Evolutionary conservation across 1,140 invertebrate species (phyloP), one percentile per base, ranked within the genome.

Genomic region (Ganaspis sp.): DNA sequence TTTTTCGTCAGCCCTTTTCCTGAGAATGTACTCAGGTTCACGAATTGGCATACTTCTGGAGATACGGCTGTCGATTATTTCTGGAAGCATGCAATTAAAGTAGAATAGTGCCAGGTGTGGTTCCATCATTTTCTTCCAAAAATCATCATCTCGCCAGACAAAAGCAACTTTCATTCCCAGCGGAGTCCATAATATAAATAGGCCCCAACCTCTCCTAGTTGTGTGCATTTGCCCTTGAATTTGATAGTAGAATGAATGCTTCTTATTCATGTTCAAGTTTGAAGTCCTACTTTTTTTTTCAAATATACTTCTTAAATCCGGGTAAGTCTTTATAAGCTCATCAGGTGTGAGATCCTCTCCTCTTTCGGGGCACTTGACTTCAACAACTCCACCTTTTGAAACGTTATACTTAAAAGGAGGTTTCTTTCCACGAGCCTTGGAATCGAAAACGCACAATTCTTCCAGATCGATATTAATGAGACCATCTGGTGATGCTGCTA

Each of bases 401-500:
- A 54, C 53, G 8, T 1, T 40, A 12, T 40, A 40, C 9, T 1
- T 19, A 11, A 21, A 21, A 54, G 17, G 21, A 23, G 53, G 53
- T 19, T 23, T 54, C 11, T 11, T 3, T 9, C 23, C 2, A 5
- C 9, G 53, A 54, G 19, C 21, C 19, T 11, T 19, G 0, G 53
- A 9, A 11, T 9, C 9, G 2, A 21, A 11, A 19, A 19, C 21
- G 0, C 23, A 21, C 9, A 54, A 21, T 1, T 26, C 19, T 11
- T 23, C 26, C 1, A 26, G 19, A 1, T 58, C 21, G 2, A 58
- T 9, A n/a, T 80, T 84, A 40, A 90, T 77, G 0, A 92, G 58
- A 29, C 90, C 90, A 86, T 92, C 90, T 19, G 90, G 91, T 1
- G 84, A 83, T 15, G 86, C 89, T 40, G 76, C 91, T 21, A 92